Evolutionary conservation across 2,113 vertebrate genomes (phyloP), one percentile per base, ranked within the genome.

Genomic region (Cyphomyrus plagiostoma): DNA sequence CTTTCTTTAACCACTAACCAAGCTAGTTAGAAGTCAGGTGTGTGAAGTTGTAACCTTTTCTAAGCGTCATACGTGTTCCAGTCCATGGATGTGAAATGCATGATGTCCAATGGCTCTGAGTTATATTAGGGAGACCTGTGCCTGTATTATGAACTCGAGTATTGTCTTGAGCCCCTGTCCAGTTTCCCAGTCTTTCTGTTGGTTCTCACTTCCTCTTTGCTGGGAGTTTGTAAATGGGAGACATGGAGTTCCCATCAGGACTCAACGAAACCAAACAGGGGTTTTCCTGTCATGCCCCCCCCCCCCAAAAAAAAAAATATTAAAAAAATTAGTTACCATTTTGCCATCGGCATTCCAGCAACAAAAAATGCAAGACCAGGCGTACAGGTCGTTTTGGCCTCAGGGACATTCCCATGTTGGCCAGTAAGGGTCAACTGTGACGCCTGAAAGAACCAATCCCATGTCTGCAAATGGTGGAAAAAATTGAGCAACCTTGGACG

Each of bases 1-100:
- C 82, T 90, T 90, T 91, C 91, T 90, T 90, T 91, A 95, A 95
- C 95, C 95, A 95, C 95, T 95, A 95, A 93, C 90, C 89, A 91
- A 90, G 91, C 92, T 90, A 91, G 85, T 66, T 86, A 46, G 87
- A 90, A 84, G 90, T 91, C 90, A 91, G 86, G 91, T 74, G 87
- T 92, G 91, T 90, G 84, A 90, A 92, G 80, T 52, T 85, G 84
- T 91, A 74, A 90, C 89, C 90, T 80, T 90, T 89, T 88, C 89
- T 88, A 90, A 58, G 26, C 21, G 82, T 90, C 92, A 56, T 39
- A 83, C n/a, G 17, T 87, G 42, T 90, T 82, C 90, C 90, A 49
- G 89, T 91, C 87, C 90, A 66, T 56, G 89, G 56, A 83, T 91
- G 90, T 91, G 89, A 87, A 88, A 92, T 48, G 89, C 89, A 89